Evolutionary conservation across 1,140 invertebrate genomes (phyloP).

Genomic region (Episyrphus balteatus): DNA sequence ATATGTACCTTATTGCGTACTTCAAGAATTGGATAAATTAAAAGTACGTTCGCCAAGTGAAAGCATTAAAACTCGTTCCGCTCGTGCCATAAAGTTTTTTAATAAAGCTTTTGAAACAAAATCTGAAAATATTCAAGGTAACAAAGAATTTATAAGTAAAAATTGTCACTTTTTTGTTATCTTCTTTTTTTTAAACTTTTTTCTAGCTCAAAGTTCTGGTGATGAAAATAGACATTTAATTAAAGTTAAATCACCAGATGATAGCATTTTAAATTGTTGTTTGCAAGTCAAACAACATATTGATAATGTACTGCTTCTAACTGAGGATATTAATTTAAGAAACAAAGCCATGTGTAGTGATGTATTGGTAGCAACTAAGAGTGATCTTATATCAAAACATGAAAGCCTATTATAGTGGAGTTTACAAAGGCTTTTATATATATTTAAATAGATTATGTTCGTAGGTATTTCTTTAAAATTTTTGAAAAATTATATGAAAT

Average conservation of each 20-base stretch:
- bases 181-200: not conserved
- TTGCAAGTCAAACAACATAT: conserved; percentile 24
- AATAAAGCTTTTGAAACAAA: conserved; percentile 22
- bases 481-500: too few relatives aligned
- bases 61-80: conserved; percentile 9
- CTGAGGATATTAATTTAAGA: conserved; percentile 28
- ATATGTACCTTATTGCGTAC: conserved; percentile 18
- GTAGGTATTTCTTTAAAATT: too few relatives aligned
- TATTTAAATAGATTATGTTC: too few relatives aligned
- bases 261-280: conserved; percentile 31
- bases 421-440: too few relatives aligned
- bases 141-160: too few relatives aligned
- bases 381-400: conserved; percentile 15
- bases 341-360: conserved; percentile 25
- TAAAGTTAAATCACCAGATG: conserved; percentile 21
- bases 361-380: conserved; percentile 18
- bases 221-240: conserved; percentile 21
- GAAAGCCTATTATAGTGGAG: not conserved
- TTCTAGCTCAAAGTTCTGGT: conserved; percentile 23
- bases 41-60: conserved; percentile 11
- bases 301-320: conserved; percentile 19
- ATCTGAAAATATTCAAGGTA: conserved; percentile 21
- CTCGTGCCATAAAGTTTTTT: conserved; percentile 25
- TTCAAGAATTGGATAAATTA: conserved; percentile 26
- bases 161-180: too few relatives aligned